phyloP scores from a whole-genome alignment of 2,797 vertebrate genomes.

The Phataginus tetradactyla region DNA sequence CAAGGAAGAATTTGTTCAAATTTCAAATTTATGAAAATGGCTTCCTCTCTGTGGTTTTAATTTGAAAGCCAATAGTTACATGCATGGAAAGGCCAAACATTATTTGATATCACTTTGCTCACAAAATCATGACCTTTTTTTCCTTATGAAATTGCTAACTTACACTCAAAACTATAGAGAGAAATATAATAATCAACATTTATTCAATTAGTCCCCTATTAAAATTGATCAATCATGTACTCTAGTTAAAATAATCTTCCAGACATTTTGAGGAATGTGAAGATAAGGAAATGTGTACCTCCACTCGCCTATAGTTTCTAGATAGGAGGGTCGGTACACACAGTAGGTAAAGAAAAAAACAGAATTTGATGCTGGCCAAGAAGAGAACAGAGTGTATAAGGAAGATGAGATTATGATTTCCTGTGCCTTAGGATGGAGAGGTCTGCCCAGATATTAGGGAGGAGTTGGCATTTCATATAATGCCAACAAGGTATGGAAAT shows the following conservation, averaged over 20 bases:
- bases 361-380: neutral
- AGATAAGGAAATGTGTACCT: neutral
- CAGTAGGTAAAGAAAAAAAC: neutral
- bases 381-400: neutral
- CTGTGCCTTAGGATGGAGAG: accelerated
- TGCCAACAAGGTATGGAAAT: neutral
- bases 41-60: neutral
- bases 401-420: neutral
- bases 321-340: neutral
- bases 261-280: neutral
- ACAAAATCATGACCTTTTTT: neutral
- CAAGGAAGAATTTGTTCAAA: neutral
- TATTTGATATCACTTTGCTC: neutral
- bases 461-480: neutral
- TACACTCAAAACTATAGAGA: neutral
- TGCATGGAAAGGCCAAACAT: neutral
- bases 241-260: neutral
- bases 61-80: neutral
- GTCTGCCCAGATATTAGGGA: neutral
- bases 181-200: neutral
- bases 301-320: neutral
- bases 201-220: neutral
- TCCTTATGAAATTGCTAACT: neutral
- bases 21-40: neutral
- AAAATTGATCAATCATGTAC: neutral